Evolutionary conservation across 2,113 vertebrate genomes (phyloP).

Genomic region (Emydura subglobosa): DNA sequence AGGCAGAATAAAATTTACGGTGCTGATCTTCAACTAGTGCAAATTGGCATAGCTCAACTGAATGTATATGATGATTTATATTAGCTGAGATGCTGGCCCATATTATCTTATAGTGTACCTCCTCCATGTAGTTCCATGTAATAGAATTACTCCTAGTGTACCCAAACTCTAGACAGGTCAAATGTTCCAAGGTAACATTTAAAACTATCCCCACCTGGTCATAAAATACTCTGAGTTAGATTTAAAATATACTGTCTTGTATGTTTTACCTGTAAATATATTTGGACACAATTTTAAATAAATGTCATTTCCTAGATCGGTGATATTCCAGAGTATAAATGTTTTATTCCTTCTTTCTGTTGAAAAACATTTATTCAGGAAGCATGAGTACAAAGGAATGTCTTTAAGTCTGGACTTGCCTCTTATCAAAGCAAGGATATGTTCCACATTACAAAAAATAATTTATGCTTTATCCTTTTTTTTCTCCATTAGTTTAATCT

Average conservation of each 20-base stretch:
- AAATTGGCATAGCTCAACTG: background rate
- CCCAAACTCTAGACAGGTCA: background rate
- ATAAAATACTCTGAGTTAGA: background rate
- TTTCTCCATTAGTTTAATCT: background rate
- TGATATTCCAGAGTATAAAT: background rate
- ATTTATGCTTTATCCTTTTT: background rate
- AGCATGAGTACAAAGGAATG: background rate
- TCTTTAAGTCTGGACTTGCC: background rate
- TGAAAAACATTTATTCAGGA: background rate
- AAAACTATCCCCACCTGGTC: background rate
- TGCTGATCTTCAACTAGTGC: background rate
- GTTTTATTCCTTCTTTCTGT: conserved; percentile 18
- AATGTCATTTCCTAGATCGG: background rate
- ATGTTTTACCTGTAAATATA: background rate
- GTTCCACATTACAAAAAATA: background rate
- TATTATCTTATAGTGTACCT: background rate
- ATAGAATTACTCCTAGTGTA: background rate
- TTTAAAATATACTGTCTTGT: background rate
- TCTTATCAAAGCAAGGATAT: background rate
- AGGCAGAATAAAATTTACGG: background rate
- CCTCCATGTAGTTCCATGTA: background rate
- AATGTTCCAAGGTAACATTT: background rate
- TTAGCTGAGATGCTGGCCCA: background rate
- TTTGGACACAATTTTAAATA: background rate
- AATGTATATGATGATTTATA: background rate